Evolutionary conservation across 2,113 vertebrate species (phyloP), one percentile per base, ranked within the genome.

Genomic region (Catharus minimus): DNA sequence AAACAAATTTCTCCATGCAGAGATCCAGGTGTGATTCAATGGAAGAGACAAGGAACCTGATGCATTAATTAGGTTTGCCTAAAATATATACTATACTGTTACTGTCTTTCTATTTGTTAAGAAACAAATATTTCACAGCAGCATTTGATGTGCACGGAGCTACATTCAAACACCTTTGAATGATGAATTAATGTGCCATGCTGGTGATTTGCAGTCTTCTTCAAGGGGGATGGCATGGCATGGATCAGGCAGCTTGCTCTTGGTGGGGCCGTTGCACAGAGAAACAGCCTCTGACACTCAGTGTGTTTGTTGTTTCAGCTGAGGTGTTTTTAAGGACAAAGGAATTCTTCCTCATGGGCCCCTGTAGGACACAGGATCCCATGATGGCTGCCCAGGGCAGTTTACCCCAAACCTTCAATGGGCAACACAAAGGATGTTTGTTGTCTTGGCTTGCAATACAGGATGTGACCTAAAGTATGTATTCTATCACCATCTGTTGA

Each of bases 71-170:
- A 75, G n/a, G 16, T 57, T 92, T 88, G 68, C 62, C 75, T 61
- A 0, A 82, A 81, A 57, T 64, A 22, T 36, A 47, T 30, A 7
- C 46, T 41, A 1, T 13, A 21, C 27, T 68, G 33, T 43, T 86
- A 47, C 67, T 72, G 21, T n/a, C 52, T 76, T 88, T 62, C 61
- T 85, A 18, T 84, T 91, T 77, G 30, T 71, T 87, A 39, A 55
- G 57, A 66, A 78, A 68, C 36, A 47, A 72, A 1, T 61, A 76
- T 72, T 91, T 91, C 62, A 39, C 43, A 43, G 13, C 30, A 71
- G 73, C 3, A 12, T 69, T 82, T 39, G 24, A 13, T 44, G 46
- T 19, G 43, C 58, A 22, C 52, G 39, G 36, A 71, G 36, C 57
- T 84, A 56, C 43, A 33, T 50, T 71, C 32, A 55, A 74, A 58